Percentiles rank a stretch among this genome's conserved stretches.
phyloP scores from a whole-genome alignment of 2,113 vertebrate species.

The Mungos mungo region DNA sequence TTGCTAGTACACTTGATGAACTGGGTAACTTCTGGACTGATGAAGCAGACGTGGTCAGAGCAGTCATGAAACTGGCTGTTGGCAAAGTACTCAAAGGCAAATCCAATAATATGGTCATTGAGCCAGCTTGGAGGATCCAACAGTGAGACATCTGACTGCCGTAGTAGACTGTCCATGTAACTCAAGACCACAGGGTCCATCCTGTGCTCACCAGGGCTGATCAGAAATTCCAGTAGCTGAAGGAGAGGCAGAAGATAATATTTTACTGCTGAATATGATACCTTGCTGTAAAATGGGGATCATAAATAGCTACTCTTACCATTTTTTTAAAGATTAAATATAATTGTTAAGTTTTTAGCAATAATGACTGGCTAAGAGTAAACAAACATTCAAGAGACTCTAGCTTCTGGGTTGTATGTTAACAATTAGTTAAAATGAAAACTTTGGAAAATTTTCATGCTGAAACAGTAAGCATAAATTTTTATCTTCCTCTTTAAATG shows the following conservation, averaged over 20 bases:
- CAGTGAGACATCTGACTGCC: conserved; percentile 92
- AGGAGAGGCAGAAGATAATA: conserved; percentile 58
- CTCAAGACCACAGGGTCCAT: conserved; percentile 98
- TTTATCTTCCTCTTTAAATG: conserved; percentile 16
- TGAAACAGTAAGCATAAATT: conserved; percentile 36
- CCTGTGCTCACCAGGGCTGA: neutral
- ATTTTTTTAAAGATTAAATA: conserved; percentile 25
- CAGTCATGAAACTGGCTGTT: conserved; percentile 88
- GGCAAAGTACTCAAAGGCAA: conserved; percentile 96
- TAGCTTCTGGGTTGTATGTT: neutral
- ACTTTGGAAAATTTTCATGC: conserved; percentile 13
- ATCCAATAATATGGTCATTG: conserved; percentile 96
- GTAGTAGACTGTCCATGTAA: conserved; percentile 95
- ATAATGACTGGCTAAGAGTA: neutral
- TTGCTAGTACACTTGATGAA: conserved; percentile 95
- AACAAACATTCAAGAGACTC: conserved; percentile 31
- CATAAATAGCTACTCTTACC: conserved; percentile 18
- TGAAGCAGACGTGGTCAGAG: conserved; percentile 87
- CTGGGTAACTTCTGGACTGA: conserved; percentile 97
- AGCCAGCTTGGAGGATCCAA: conserved; percentile 96
- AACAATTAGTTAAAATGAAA: conserved; percentile 40
- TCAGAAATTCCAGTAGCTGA: conserved; percentile 66
- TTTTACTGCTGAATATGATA: conserved; percentile 17
- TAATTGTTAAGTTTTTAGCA: conserved; percentile 19
- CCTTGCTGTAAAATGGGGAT: neutral